Conservation (phyloP, 2,888 invertebrate genomes). For the Resseliella maxima region DNA sequence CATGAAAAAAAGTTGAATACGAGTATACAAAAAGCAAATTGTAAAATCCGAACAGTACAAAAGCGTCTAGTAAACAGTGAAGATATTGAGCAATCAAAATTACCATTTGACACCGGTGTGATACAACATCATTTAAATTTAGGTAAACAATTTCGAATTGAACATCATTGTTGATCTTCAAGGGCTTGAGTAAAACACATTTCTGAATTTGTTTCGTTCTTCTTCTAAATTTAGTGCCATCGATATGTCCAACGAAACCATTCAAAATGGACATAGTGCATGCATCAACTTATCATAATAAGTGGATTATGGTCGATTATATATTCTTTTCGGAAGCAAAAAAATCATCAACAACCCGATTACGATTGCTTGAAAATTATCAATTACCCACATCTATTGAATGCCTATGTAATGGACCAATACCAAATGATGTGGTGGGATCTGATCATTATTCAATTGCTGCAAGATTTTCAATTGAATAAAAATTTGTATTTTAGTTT, state of each 20-base stretch:
- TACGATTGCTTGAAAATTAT: constrained; percentile 74
- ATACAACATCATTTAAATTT: constrained; percentile 77
- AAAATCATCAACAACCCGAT: constrained; percentile 60
- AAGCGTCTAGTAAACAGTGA: not conserved
- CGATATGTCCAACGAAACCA: not conserved
- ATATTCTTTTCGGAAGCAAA: constrained; percentile 78
- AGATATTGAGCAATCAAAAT: constrained; percentile 57
- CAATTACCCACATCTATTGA: constrained; percentile 75
- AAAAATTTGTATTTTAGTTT: not conserved
- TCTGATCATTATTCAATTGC: constrained; percentile 89
- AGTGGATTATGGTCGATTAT: constrained; percentile 88
- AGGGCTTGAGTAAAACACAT: no score
- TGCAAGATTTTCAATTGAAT: constrained; percentile 65
- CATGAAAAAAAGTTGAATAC: not conserved
- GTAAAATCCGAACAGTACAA: not conserved
- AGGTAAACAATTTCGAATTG: no score
- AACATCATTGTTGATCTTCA: no score
- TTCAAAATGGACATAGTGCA: constrained; percentile 63
- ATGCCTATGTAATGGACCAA: constrained; percentile 70
- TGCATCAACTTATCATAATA: constrained; percentile 81
- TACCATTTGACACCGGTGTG: constrained; percentile 68
- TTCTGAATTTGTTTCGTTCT: no score
- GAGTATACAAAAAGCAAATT: not conserved
- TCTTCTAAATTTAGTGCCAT: constrained; percentile 75
- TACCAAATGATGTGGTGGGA: constrained; percentile 81